These are phyloP conservation scores for Paraplagusia blochii DNA, from an alignment of 2,113 vertebrate genomes.

Conservation along the genomic window DNA sequence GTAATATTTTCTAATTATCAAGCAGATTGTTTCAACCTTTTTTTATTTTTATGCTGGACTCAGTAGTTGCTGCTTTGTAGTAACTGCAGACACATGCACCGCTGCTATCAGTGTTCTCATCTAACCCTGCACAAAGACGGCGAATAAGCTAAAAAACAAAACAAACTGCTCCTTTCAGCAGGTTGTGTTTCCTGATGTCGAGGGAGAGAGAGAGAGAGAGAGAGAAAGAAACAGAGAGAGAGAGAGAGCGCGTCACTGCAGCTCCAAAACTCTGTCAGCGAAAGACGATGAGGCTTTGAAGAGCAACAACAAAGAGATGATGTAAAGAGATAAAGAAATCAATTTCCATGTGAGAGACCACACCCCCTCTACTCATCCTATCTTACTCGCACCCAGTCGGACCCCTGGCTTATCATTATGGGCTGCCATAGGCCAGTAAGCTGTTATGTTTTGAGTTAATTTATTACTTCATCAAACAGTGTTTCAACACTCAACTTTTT, in stretches of 20 bases:
- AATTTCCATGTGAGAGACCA: constrained; percentile 24
- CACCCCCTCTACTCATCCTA: too few relatives aligned
- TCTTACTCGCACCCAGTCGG: too few relatives aligned
- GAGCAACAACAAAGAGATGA: constrained; percentile 12
- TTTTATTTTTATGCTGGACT: too few relatives aligned
- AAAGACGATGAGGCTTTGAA: constrained; percentile 8
- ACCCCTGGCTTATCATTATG: constrained; percentile 3
- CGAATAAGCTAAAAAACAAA: neutral
- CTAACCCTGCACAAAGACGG: neutral
- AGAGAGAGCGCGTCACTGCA: neutral
- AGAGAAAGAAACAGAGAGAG: neutral
- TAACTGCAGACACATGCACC: neutral
- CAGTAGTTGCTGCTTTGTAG: neutral
- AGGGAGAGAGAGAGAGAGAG: too few relatives aligned
- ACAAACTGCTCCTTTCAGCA: neutral
- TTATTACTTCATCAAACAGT: too few relatives aligned
- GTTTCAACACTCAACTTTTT: too few relatives aligned
- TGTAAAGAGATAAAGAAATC: constrained; percentile 12
- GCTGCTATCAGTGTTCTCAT: neutral
- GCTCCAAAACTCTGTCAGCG: constrained; percentile 13
- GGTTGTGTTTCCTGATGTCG: neutral
- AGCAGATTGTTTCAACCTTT: too few relatives aligned
- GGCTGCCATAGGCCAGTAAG: constrained; percentile 4
- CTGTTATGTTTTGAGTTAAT: constrained; percentile 8
- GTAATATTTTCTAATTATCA: too few relatives aligned